These are phyloP conservation scores for Ericerus pela DNA, from an alignment of 1,140 invertebrate species.

Conservation along the genomic window DNA sequence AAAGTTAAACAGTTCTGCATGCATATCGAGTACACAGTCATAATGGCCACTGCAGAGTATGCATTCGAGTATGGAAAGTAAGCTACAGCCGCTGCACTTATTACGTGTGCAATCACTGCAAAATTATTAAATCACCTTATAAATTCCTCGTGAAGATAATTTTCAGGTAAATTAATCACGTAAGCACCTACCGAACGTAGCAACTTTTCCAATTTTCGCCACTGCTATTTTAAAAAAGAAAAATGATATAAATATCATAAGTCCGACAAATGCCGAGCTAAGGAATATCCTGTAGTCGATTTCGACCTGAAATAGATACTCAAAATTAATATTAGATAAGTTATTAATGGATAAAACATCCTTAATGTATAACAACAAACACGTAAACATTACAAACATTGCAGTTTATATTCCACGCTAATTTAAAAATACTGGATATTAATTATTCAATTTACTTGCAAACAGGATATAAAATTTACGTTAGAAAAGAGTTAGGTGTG, in stretches of 20 bases:
- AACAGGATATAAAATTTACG: background rate
- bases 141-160: background rate
- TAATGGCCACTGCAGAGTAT: background rate
- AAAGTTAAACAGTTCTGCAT: constrained; percentile 2
- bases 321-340: background rate
- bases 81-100: background rate
- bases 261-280: background rate
- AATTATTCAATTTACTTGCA: background rate
- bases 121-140: background rate
- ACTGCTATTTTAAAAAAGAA: background rate
- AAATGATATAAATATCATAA: background rate
- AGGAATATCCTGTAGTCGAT: background rate
- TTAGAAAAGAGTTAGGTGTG: too few relatives aligned
- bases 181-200: background rate
- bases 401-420: background rate
- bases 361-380: background rate
- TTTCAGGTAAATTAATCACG: background rate
- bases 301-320: background rate
- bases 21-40: background rate
- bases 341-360: background rate
- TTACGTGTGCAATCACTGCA: background rate
- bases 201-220: background rate
- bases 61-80: background rate
- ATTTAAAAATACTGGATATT: background rate
- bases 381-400: background rate